Evolutionary conservation across 2,888 invertebrate genomes (phyloP).

Genomic region (Phengaris alcon): DNA sequence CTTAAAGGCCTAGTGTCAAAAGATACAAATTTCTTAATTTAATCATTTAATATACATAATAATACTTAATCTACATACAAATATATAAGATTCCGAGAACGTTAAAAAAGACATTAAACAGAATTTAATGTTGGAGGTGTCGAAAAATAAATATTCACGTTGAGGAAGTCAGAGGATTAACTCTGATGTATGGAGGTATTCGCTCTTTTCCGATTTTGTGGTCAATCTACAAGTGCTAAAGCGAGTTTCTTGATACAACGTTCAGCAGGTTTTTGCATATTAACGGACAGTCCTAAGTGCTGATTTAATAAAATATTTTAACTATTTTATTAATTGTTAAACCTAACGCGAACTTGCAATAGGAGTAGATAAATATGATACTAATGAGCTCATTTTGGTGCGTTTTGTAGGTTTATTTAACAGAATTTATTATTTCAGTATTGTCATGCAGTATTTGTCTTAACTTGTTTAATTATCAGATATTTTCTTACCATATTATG

Average conservation of each 20-base stretch:
- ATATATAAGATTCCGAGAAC: neutral
- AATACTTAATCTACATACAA: conserved; percentile 2
- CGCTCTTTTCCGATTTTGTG: conserved; percentile 31
- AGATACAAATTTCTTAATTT: neutral
- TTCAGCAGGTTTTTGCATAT: neutral
- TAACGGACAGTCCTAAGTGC: neutral
- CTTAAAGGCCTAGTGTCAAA: no score
- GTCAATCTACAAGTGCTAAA: conserved; percentile 29
- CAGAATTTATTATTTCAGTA: no score
- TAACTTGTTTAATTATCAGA: no score
- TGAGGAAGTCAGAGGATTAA: conserved; percentile 4
- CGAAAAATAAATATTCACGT: conserved; percentile 14
- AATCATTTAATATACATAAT: neutral
- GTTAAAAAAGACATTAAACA: conserved; percentile 1
- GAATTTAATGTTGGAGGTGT: conserved; percentile 12
- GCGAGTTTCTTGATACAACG: conserved; percentile 15
- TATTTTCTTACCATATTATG: no score
- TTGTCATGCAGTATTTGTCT: no score
- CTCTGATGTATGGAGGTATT: conserved; percentile 30
- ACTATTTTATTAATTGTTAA: neutral
- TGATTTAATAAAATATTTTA: neutral
- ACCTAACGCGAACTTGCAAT: no score
- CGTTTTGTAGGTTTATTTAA: no score
- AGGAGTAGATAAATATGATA: neutral
- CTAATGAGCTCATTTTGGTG: no score